phyloP scores from a whole-genome alignment of 2,888 invertebrate genomes.

The Busseola fusca region DNA sequence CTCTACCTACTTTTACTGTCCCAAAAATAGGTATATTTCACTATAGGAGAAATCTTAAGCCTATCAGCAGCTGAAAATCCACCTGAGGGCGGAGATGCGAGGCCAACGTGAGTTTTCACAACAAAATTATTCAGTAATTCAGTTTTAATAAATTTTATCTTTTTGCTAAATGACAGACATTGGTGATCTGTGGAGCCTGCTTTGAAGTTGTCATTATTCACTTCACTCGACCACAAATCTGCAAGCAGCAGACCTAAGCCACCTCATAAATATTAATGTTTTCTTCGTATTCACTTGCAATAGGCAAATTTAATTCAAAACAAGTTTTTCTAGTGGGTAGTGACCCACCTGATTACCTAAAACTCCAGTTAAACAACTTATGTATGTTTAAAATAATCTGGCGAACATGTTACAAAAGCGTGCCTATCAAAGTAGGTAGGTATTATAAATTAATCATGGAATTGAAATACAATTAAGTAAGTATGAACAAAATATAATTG shows the following conservation, averaged over 20 bases:
- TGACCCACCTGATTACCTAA: not conserved
- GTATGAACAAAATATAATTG: constrained; percentile 20
- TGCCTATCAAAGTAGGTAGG: constrained; percentile 14
- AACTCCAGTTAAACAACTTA: not conserved
- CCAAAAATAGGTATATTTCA: not conserved
- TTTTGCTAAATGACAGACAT: not conserved
- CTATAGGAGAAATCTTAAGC: not conserved
- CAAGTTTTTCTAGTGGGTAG: not conserved
- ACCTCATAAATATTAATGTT: not conserved
- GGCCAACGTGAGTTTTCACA: not conserved
- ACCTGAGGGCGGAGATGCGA: not conserved
- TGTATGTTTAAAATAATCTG: constrained; percentile 17
- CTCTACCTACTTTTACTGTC: not conserved
- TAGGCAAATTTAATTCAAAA: not conserved
- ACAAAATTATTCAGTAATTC: not conserved
- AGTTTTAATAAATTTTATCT: not conserved
- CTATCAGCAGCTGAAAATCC: not conserved
- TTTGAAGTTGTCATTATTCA: constrained; percentile 8
- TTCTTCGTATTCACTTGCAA: not conserved
- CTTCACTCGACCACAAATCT: not conserved
- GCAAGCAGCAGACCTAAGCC: too few species aligned
- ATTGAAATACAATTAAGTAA: not conserved
- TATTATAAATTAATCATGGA: constrained; percentile 3
- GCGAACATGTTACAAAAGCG: constrained; percentile 14
- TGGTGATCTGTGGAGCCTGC: constrained; percentile 12